These are phyloP conservation scores for Pollenia amentaria DNA, from an alignment of 2,888 invertebrate species.

Conservation along the genomic window DNA sequence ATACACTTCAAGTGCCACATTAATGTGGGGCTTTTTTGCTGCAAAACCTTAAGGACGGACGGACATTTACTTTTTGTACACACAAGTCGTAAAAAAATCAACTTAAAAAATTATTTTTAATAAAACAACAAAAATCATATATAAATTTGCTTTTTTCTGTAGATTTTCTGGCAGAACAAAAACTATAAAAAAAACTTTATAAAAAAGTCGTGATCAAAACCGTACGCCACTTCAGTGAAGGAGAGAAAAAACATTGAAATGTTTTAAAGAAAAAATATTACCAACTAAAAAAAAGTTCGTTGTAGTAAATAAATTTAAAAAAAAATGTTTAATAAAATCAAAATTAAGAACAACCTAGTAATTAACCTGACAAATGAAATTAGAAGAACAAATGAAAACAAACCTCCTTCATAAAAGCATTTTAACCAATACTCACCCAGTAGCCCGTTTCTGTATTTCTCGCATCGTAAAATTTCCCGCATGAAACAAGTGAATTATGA, in stretches of 20 bases:
- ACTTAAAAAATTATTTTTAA: slow-evolving; percentile 30
- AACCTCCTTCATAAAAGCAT: no score
- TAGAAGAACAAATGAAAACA: no score
- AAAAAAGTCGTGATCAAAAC: slow-evolving; percentile 73
- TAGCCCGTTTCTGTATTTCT: no score
- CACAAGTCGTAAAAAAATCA: slow-evolving; percentile 12
- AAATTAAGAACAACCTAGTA: slow-evolving; percentile 1
- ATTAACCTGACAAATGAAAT: slow-evolving; percentile 35
- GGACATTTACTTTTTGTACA: not conserved
- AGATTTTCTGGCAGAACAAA: slow-evolving; percentile 5
- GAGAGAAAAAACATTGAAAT: slow-evolving; percentile 49
- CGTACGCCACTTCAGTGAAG: slow-evolving; percentile 70
- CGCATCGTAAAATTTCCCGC: no score
- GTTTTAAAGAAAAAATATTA: slow-evolving; percentile 1
- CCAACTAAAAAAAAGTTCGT: slow-evolving; percentile 19
- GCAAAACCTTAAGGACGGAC: slow-evolving; percentile 12
- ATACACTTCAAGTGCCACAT: slow-evolving; percentile 67
- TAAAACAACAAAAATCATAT: slow-evolving; percentile 52
- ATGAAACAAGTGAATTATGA: no score
- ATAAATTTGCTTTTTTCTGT: slow-evolving; percentile 33
- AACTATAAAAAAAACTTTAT: slow-evolving; percentile 41
- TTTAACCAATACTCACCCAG: no score
- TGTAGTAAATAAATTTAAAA: slow-evolving; percentile 19
- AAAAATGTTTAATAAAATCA: not conserved
- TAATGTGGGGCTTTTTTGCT: slow-evolving; percentile 58